Evolutionary conservation across 1,140 invertebrate genomes (phyloP), one percentile per base, ranked within the genome.

Genomic region (Drosophila mayri): DNA sequence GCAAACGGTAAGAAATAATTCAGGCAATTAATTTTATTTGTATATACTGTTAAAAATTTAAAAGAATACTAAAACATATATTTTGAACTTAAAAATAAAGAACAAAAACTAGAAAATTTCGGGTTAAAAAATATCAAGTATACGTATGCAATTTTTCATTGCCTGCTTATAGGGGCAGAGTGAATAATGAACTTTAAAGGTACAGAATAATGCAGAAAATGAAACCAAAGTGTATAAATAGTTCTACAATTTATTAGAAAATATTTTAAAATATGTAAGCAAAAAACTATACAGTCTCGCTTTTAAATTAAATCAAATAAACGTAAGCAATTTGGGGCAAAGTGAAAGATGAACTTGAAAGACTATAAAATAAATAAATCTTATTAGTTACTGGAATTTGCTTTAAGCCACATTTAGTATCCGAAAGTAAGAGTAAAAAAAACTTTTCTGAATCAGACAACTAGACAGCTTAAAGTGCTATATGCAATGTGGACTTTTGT

Each of bases 131-230:
- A 25, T 0, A 28, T 25, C 22, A 22, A 16, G 46, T 28, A 46
- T 46, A 46, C 46, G 22, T 5, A 1, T 3, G 46, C 0, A n/a
- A n/a, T 66, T 59, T 77, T 68, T 20, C 12, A 43, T 63, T 20
- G 59, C n/a, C n/a, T n/a, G n/a, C n/a, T n/a, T 70, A 37, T 40
- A 0, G 28, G 38, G 30, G 47, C 28, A 32, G 1, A 11, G 10
- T 4, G 14, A n/a, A 66, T 49, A 22, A 55, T 32, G 2, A 7
- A 2, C 11, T 52, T 8, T 0, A 20, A 14, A 9, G 1, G 11
- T 32, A 11, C 9, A 10, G 3, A 35, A 35, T 12, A 35, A 12
- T 4, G 10, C 32, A 35, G 32, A 35, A 4, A 35, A 11, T 35
- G 10, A 35, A 11, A 4, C 10, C 10, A 11, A 35, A 10, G 8